Conservation (phyloP, 2,888 invertebrate genomes). For the Junonia oenone region DNA sequence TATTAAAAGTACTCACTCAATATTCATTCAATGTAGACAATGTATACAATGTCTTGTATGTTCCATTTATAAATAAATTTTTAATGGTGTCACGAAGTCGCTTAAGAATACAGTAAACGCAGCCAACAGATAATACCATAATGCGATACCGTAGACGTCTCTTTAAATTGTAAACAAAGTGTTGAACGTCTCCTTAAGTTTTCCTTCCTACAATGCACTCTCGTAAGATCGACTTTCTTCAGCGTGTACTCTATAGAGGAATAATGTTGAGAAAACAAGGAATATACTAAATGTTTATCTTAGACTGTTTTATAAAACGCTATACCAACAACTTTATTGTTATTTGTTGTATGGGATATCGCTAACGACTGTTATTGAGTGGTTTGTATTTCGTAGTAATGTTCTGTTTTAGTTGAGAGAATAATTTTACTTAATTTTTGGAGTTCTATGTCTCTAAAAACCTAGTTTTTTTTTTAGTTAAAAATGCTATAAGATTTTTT, state of each 20-base stretch:
- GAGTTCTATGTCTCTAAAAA: too few relatives aligned
- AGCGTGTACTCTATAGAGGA: neutral
- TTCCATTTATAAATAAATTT: too few relatives aligned
- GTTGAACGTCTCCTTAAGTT: constrained; percentile 8
- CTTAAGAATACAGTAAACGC: neutral
- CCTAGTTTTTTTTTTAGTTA: too few relatives aligned
- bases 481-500: too few relatives aligned
- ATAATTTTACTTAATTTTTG: too few relatives aligned
- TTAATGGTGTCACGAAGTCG: neutral
- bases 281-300: neutral
- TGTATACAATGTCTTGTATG: too few relatives aligned
- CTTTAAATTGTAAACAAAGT: constrained; percentile 8
- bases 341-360: too few relatives aligned
- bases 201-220: constrained; percentile 1
- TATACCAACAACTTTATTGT: neutral
- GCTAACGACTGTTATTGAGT: too few relatives aligned
- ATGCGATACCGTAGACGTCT: neutral
- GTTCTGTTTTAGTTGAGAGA: too few relatives aligned
- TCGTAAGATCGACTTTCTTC: constrained; percentile 6
- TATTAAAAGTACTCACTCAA: too few relatives aligned
- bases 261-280: neutral
- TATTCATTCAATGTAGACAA: too few relatives aligned
- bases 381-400: too few relatives aligned
- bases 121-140: neutral
- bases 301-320: neutral